Percentiles rank a stretch among this genome's conserved stretches.
Conservation (phyloP, 1,140 invertebrate genomes). For the Atta texana region DNA sequence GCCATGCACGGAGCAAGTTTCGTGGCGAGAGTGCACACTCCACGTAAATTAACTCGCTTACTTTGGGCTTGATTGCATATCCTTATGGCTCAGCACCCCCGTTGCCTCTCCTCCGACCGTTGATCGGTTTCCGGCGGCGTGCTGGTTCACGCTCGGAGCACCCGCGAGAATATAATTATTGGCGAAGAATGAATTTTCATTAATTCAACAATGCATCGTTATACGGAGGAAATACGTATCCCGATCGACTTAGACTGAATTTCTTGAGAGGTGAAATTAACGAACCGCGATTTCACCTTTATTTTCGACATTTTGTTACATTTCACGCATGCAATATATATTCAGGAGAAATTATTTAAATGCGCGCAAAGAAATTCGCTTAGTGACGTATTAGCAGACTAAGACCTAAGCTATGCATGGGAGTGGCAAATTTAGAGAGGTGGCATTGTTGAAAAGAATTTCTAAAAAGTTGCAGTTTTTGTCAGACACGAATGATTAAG, state of each 20-base stretch:
- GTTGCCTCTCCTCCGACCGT: slow-evolving; percentile 37
- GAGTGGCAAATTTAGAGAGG: no score
- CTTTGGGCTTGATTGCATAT: slow-evolving; percentile 81
- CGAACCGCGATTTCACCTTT: neutral
- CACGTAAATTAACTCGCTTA: slow-evolving; percentile 82
- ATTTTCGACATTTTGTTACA: neutral
- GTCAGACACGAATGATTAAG: no score
- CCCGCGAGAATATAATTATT: slow-evolving; percentile 60
- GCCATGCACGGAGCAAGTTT: slow-evolving; percentile 77
- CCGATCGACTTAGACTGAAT: slow-evolving; percentile 36
- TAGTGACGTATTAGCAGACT: no score
- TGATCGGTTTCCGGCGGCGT: slow-evolving; percentile 66
- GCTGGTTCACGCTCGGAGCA: slow-evolving; percentile 33
- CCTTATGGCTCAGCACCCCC: slow-evolving; percentile 72
- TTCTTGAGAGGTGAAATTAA: slow-evolving; percentile 48
- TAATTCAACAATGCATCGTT: slow-evolving; percentile 53
- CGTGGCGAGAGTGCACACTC: slow-evolving; percentile 81
- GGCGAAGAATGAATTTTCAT: slow-evolving; percentile 63
- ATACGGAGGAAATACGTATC: slow-evolving; percentile 36
- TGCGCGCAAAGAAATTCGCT: neutral
- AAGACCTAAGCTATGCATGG: no score
- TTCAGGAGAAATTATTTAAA: neutral
- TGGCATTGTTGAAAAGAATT: no score
- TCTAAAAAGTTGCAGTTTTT: no score
- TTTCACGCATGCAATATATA: neutral